These are phyloP conservation scores for Axea sp. DNA, from an alignment of 2,888 invertebrate species.

Conservation along the genomic window DNA sequence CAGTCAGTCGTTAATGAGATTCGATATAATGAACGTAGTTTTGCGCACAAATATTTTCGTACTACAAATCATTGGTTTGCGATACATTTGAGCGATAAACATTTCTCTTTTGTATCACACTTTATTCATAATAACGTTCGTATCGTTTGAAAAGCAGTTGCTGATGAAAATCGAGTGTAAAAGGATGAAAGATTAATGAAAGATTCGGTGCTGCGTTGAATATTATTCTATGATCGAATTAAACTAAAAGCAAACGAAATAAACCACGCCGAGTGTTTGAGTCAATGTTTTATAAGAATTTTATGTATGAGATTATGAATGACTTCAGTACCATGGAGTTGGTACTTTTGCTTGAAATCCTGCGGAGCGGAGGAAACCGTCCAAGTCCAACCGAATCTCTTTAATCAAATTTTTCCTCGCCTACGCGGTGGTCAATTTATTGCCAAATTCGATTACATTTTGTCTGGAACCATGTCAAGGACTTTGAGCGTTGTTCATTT, in stretches of 20 bases:
- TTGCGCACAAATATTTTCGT: no score
- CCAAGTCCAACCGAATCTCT: background rate
- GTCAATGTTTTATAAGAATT: constrained; percentile 18
- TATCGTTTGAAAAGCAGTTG: no score
- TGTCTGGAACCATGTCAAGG: no score
- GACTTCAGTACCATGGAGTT: background rate
- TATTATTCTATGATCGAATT: constrained; percentile 18
- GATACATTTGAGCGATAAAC: no score
- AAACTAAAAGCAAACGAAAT: constrained; percentile 11
- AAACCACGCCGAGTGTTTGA: constrained; percentile 4
- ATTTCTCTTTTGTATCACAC: no score
- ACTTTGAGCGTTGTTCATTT: no score
- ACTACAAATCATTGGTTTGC: no score
- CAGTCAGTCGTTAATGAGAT: no score
- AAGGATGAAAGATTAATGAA: constrained; percentile 19
- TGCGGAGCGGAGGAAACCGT: background rate
- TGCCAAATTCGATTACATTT: no score
- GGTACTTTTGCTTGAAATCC: constrained; percentile 12
- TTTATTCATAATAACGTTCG: no score
- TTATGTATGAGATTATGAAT: constrained; percentile 26
- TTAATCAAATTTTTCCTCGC: constrained; percentile 22
- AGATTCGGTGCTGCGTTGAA: constrained; percentile 16
- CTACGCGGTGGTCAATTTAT: no score
- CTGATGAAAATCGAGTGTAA: constrained; percentile 5
- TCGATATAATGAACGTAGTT: no score